Conservation (phyloP, 2,113 vertebrate genomes). For the Oxygymnocypris stewartii region DNA sequence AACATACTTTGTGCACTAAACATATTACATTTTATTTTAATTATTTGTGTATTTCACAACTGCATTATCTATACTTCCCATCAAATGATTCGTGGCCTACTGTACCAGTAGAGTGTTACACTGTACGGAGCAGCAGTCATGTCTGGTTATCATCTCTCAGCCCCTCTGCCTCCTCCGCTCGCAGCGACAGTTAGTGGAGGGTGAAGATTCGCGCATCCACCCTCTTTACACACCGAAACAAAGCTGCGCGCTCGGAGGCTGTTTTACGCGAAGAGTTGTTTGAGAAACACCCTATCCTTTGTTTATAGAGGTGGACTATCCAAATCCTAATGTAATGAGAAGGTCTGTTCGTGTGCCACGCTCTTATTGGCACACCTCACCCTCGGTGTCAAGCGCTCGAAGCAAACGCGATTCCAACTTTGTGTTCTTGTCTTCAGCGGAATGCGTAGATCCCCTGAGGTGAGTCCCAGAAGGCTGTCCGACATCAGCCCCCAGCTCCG, state of each 20-base stretch:
- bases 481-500: conserved; percentile 96
- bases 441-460: conserved; percentile 91
- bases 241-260: conserved; percentile 6
- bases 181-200: conserved; percentile 65
- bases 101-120: conserved; percentile 45
- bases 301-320: background rate
- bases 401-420: conserved; percentile 48
- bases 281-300: background rate
- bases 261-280: background rate
- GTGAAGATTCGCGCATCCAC: conserved; percentile 58
- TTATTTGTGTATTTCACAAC: background rate
- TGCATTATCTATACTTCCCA: background rate
- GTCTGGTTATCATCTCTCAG: conserved; percentile 66
- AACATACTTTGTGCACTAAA: background rate
- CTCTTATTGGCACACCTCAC: conserved; percentile 32
- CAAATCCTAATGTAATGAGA: conserved; percentile 31
- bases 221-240: conserved; percentile 17
- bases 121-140: conserved; percentile 64
- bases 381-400: conserved; percentile 15
- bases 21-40: background rate
- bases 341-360: background rate
- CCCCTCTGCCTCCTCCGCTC: conserved; percentile 53
- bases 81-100: background rate
- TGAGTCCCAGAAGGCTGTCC: conserved; percentile 92
- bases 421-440: conserved; percentile 74